A percentile compares a stretch with the other conserved stretches of the same genome.
These are phyloP conservation scores for Nipponacmea schrenckii DNA, from an alignment of 2,888 invertebrate species.

Conservation along the genomic window DNA sequence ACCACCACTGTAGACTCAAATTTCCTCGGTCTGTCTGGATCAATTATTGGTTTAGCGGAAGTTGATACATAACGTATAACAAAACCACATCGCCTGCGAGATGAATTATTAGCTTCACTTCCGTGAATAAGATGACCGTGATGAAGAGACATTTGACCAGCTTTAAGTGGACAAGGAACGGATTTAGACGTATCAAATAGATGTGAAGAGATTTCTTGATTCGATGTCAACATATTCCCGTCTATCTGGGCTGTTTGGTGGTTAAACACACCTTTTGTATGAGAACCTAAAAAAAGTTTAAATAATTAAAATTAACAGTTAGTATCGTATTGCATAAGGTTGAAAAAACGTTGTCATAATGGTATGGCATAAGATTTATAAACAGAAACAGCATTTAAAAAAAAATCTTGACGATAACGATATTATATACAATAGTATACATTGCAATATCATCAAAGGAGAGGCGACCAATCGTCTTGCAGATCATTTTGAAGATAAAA, in stretches of 20 bases:
- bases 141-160: constrained; percentile 51
- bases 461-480: too few relatives aligned
- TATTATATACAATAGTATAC: too few relatives aligned
- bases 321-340: not conserved
- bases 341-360: too few relatives aligned
- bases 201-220: constrained; percentile 43
- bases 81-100: constrained; percentile 45
- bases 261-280: constrained; percentile 43
- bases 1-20: constrained; percentile 46
- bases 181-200: constrained; percentile 40
- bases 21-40: constrained; percentile 40
- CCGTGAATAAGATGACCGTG: constrained; percentile 49
- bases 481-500: not conserved
- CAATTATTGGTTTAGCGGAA: constrained; percentile 38
- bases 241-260: constrained; percentile 35
- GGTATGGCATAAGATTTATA: too few relatives aligned
- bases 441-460: too few relatives aligned
- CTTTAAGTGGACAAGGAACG: constrained; percentile 41
- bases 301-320: not conserved
- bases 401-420: too few relatives aligned
- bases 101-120: constrained; percentile 47
- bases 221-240: constrained; percentile 46
- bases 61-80: constrained; percentile 51
- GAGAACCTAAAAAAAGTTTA: constrained; percentile 38
- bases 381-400: not conserved